A percentile compares a stretch with the other conserved stretches of the same genome.
Conservation (phyloP, 1,140 invertebrate species). For the Drepana arcuata region DNA sequence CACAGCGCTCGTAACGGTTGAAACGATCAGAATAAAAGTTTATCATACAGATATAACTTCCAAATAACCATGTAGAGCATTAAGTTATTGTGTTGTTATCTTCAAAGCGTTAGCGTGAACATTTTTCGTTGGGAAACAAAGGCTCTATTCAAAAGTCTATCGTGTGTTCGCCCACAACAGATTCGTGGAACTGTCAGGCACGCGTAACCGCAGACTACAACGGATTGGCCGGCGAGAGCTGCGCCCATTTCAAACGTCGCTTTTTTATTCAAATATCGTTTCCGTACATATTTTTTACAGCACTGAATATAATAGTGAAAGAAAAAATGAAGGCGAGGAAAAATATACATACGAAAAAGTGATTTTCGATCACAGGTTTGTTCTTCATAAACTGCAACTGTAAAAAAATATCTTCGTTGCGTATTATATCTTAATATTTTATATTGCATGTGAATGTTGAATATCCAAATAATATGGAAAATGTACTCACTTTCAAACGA, state of each 20-base stretch:
- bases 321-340: no score
- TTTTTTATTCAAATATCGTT: slow-evolving; percentile 18
- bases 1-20: no score
- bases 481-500: no score
- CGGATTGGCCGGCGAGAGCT: slow-evolving; percentile 19
- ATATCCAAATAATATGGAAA: no score
- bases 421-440: no score
- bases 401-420: slow-evolving; percentile 29
- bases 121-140: slow-evolving; percentile 28
- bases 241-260: slow-evolving; percentile 14
- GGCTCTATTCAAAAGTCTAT: slow-evolving; percentile 43
- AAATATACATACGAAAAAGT: no score
- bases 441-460: no score
- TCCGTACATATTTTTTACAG: no score
- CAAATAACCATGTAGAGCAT: slow-evolving; percentile 6
- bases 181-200: slow-evolving; percentile 49
- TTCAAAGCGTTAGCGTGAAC: slow-evolving; percentile 16
- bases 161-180: slow-evolving; percentile 32
- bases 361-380: no score
- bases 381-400: neutral
- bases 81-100: slow-evolving; percentile 14
- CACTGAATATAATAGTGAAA: no score
- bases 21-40: no score
- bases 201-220: slow-evolving; percentile 36
- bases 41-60: no score